phyloP scores from a whole-genome alignment of 2,888 invertebrate genomes.

The Apantesis nais region DNA sequence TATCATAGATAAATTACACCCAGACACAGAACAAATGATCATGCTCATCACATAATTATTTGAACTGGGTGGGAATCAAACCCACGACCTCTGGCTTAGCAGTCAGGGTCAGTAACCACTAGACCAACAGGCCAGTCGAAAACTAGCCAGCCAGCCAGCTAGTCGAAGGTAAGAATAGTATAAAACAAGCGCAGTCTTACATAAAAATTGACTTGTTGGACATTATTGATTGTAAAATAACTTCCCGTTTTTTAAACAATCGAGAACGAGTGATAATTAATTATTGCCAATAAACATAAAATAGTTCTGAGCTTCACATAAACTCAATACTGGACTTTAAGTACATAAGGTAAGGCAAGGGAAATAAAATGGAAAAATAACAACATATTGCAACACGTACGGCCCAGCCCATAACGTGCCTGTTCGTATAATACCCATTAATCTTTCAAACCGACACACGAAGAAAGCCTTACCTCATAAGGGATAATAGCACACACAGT shows the following conservation, averaged over 20 bases:
- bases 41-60: too few species aligned
- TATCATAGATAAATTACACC: too few species aligned
- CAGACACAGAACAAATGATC: too few species aligned
- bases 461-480: conserved; percentile 17
- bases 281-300: conserved; percentile 1
- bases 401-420: conserved; percentile 6
- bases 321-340: conserved; percentile 14
- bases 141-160: too few species aligned
- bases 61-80: too few species aligned
- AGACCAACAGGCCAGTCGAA: too few species aligned
- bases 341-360: conserved; percentile 17
- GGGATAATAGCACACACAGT: conserved; percentile 11
- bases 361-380: conserved; percentile 10
- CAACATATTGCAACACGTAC: conserved; percentile 10
- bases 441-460: conserved; percentile 14
- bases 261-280: not conserved
- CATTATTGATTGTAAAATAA: not conserved
- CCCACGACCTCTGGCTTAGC: too few species aligned
- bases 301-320: not conserved
- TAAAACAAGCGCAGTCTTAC: not conserved
- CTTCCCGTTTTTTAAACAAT: not conserved
- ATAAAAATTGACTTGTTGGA: not conserved
- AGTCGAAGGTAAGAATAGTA: not conserved
- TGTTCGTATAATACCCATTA: conserved; percentile 15
- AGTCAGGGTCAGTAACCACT: too few species aligned